Conservation (phyloP, 2,113 vertebrate species). For the Ophiodon elongatus region DNA sequence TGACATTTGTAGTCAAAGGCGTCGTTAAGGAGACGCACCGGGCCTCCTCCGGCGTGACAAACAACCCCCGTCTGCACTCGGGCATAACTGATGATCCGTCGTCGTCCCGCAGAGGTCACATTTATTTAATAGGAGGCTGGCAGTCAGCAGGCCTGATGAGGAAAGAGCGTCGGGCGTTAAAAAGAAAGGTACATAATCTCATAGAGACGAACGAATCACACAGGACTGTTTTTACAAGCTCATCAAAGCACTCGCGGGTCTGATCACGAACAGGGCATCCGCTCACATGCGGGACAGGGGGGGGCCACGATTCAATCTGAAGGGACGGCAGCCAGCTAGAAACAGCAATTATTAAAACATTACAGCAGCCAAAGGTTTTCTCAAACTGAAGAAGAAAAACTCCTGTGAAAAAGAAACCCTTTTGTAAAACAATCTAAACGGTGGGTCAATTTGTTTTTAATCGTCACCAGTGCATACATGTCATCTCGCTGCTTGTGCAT, state of each 20-base stretch:
- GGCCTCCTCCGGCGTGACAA: conserved; percentile 32
- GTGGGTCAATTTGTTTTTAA: neutral
- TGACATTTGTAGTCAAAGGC: neutral
- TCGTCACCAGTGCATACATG: neutral
- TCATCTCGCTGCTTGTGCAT: neutral
- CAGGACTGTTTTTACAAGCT: conserved; percentile 38
- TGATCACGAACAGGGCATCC: neutral
- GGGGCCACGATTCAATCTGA: neutral
- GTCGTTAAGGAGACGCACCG: neutral
- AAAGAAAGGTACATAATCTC: no score
- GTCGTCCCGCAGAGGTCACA: conserved; percentile 66
- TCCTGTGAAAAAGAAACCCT: neutral
- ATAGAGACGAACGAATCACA: conserved; percentile 25
- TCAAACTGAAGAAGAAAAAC: no score
- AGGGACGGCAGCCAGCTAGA: neutral
- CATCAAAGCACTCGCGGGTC: conserved; percentile 12
- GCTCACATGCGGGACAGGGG: neutral
- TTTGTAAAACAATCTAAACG: neutral
- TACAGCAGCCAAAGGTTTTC: neutral
- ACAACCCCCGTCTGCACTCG: conserved; percentile 14
- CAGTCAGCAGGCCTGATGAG: conserved; percentile 52
- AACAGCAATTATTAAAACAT: neutral
- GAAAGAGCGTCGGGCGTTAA: conserved; percentile 25
- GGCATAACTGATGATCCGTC: conserved; percentile 60
- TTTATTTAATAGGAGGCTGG: conserved; percentile 56